Base-by-base conservation (phyloP, 1,140 invertebrate species). In the Lamellibrachia luymesi region DNA sequence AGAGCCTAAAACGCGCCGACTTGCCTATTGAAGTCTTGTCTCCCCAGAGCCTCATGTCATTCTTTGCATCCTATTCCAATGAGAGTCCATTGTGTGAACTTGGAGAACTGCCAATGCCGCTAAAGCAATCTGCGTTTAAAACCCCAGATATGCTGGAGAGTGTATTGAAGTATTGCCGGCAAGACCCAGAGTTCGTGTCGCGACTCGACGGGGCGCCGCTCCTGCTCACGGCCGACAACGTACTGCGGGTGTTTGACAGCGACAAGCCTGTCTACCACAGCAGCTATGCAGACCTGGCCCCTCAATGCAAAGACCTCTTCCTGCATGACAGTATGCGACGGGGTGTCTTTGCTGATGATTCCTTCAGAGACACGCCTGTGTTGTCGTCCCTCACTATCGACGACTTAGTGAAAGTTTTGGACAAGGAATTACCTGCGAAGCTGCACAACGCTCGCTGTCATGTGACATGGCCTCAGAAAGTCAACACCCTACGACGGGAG, bases 181-280 rank as follows among this genome's bases (percentile, higher is more conserved):
- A 50, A n/a, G 90, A 91, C 8, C 90, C 38, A 13, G 13, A 91
- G n/a, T 91, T 91, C 90, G 90, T 49, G 38, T 49, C 38, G 50
- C 38, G 17, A 51, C 50, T 91, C 8, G 4, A 91, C 50, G 90
- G 90, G 38, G 8, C 50, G 38, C 90, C 90, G 50, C 90, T 91
- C 38, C 50, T 91, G 90, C 90, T 91, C 4, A 91, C 90, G 38
- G 90, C 38, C 2, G 90, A 91, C 50, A 22, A 51, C 90, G 27
- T 91, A n/a, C 50, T 91, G 50, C 4, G 90, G 90, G 50, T 51
- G 90, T 91, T 91, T 22, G 90, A 91, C 50, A 91, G 38, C 38
- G n/a, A 91, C 38, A 91, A 91, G 7, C 90, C 90, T 2, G 90
- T 91, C 10, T 91, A 50, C 50, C 50, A 51, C 22, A 50, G 13